phyloP scores from a whole-genome alignment of 1,140 invertebrate species.

The Sycophaga agraensis region DNA sequence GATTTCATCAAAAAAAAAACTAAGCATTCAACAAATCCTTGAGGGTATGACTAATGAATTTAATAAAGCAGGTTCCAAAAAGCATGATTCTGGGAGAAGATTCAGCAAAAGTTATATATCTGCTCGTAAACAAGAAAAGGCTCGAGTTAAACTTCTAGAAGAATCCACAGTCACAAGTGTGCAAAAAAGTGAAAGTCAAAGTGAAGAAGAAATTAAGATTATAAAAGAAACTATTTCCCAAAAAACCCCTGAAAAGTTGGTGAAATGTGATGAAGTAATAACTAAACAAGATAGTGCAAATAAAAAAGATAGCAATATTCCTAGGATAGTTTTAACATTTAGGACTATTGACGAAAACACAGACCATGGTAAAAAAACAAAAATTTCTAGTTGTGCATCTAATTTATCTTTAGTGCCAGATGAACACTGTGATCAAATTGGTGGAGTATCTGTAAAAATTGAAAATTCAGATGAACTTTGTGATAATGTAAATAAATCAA shows the following conservation, averaged over 20 bases:
- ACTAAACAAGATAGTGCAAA: constrained; percentile 31
- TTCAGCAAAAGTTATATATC: background rate
- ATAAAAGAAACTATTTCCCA: constrained; percentile 28
- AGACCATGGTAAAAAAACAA: constrained; percentile 48
- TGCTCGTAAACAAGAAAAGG: constrained; percentile 18
- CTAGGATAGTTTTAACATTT: constrained; percentile 54
- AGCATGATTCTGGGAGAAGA: constrained; percentile 11
- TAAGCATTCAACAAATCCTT: constrained; percentile 56
- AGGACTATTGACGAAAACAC: constrained; percentile 55
- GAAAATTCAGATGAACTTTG: constrained; percentile 49
- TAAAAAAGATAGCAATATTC: constrained; percentile 47
- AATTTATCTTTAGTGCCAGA: constrained; percentile 51
- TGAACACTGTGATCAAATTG: constrained; percentile 52
- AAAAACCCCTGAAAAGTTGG: constrained; percentile 25
- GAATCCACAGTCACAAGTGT: constrained; percentile 15
- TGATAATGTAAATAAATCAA: constrained; percentile 43
- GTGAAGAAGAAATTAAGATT: constrained; percentile 31
- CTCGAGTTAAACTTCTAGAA: constrained; percentile 3
- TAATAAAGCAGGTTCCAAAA: constrained; percentile 45
- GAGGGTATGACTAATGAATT: constrained; percentile 59
- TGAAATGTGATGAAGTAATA: constrained; percentile 32
- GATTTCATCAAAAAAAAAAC: constrained; percentile 41
- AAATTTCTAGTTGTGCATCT: constrained; percentile 53
- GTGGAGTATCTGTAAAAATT: constrained; percentile 54
- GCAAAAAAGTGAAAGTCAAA: constrained; percentile 4